Evolutionary conservation across 1,140 invertebrate species (phyloP).

Genomic region (Odontomachus brunneus): DNA sequence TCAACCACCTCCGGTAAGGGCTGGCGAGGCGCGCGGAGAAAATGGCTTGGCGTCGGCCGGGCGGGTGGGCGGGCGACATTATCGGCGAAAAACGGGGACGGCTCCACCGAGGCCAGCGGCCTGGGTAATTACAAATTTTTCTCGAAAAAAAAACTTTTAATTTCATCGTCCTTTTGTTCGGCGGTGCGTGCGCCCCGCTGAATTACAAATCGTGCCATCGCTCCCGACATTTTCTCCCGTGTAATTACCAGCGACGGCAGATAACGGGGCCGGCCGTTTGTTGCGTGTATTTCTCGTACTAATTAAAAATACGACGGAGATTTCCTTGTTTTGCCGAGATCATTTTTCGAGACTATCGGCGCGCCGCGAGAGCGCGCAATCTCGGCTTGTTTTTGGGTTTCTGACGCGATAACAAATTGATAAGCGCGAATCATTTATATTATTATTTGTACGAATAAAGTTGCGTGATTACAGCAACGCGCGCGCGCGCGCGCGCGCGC

Average conservation of each 20-base stretch:
- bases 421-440: background rate
- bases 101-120: conserved; percentile 42
- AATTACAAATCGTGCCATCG: conserved; percentile 16
- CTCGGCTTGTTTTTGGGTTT: background rate
- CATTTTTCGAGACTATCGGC: background rate
- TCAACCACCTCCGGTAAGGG: conserved; percentile 70
- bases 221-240: background rate
- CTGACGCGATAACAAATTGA: background rate
- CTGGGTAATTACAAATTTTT: conserved; percentile 75
- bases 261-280: background rate
- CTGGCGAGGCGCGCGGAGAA: conserved; percentile 63
- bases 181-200: conserved; percentile 9
- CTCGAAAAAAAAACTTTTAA: conserved; percentile 75
- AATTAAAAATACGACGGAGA: background rate
- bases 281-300: background rate
- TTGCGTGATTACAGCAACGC: background rate
- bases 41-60: conserved; percentile 62
- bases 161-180: conserved; percentile 68
- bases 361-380: too few species aligned
- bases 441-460: background rate
- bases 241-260: conserved; percentile 10
- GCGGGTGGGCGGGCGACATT: conserved; percentile 50
- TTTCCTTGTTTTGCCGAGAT: background rate
- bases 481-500: too few species aligned
- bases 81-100: conserved; percentile 68